Conservation (phyloP, 2,113 vertebrate genomes). For the Megaceryle torquata region DNA sequence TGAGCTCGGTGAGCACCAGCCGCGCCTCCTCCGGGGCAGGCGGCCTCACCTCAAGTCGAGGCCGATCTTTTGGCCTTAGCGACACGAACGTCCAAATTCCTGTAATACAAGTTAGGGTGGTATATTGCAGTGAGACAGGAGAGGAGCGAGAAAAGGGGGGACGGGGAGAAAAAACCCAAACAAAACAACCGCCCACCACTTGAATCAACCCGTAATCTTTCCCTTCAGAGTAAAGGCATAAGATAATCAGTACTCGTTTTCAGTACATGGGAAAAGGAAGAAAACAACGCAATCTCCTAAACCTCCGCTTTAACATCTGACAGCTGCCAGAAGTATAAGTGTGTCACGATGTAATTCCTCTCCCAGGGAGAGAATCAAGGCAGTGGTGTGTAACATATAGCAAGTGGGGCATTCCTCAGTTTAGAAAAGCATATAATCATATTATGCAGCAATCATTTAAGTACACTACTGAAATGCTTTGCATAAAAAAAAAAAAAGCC, state of each 20-base stretch:
- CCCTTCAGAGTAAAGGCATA: neutral
- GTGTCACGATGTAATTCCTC: neutral
- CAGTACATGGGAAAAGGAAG: accelerated
- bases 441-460: too few relatives aligned
- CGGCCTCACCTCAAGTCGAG: neutral
- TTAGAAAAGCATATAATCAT: neutral
- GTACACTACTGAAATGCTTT: neutral
- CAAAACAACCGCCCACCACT: neutral
- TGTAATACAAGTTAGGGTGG: neutral
- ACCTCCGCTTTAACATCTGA: neutral
- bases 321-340: neutral
- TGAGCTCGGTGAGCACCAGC: too few relatives aligned
- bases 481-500: neutral
- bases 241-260: neutral
- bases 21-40: too few relatives aligned
- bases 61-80: too few relatives aligned
- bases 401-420: neutral
- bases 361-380: neutral
- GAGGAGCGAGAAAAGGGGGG: too few relatives aligned
- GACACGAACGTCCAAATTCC: accelerated
- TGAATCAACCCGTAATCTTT: neutral
- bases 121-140: too few relatives aligned
- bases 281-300: neutral
- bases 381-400: neutral
- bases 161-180: too few relatives aligned